Conservation (phyloP, 1,140 invertebrate species). For the Drosophila pseudoananassae region DNA sequence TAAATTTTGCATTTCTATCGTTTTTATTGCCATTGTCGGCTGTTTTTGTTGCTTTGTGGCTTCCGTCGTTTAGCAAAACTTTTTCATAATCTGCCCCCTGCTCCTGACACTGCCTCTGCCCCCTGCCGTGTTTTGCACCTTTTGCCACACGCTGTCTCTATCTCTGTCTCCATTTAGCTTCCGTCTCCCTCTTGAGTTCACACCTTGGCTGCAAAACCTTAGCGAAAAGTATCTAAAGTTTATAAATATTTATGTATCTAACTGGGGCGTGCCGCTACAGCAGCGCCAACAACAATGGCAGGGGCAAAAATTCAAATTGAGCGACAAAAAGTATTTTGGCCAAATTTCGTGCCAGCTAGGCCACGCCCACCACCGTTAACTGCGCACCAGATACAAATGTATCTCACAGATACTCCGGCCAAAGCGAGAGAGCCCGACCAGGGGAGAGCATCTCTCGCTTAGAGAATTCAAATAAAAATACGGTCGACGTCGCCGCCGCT, state of each 20-base stretch:
- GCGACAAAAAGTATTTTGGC: conserved; percentile 64
- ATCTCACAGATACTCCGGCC: conserved; percentile 54
- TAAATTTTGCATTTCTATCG: background rate
- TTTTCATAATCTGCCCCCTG: conserved; percentile 69
- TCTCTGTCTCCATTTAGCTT: conserved; percentile 7
- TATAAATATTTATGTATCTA: conserved; percentile 83
- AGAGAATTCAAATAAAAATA: conserved; percentile 5
- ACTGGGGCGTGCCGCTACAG: conserved; percentile 79
- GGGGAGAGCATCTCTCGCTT: conserved; percentile 7
- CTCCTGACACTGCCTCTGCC: background rate
- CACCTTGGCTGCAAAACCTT: conserved; percentile 71
- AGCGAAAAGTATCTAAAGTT: conserved; percentile 76
- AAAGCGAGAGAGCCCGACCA: conserved; percentile 1
- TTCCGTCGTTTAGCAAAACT: conserved; percentile 60
- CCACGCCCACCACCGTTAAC: conserved; percentile 65
- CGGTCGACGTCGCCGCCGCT: conserved; percentile 20
- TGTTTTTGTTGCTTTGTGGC: conserved; percentile 19
- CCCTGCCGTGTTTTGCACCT: conserved; percentile 44
- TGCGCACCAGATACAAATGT: conserved; percentile 58
- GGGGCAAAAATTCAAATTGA: conserved; percentile 65
- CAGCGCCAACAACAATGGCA: conserved; percentile 39
- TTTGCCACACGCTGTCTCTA: conserved; percentile 10
- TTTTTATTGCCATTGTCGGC: conserved; percentile 36
- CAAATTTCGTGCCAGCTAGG: conserved; percentile 35
- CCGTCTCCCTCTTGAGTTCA: conserved; percentile 57